Evolutionary conservation across 2,113 vertebrate species (phyloP).

Genomic region (Chionodraco myersi): DNA sequence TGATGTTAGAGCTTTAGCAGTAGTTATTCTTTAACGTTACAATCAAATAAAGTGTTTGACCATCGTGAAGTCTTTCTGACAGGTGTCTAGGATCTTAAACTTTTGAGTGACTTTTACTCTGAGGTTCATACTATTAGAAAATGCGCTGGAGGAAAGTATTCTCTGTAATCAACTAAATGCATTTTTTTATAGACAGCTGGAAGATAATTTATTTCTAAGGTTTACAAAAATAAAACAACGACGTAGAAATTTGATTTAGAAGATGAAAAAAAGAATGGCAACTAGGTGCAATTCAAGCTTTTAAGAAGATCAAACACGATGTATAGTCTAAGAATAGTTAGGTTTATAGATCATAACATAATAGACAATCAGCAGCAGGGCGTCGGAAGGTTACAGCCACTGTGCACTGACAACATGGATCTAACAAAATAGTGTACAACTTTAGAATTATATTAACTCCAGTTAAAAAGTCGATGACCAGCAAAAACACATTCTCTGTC

Average conservation of each 20-base stretch:
- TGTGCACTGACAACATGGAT: neutral
- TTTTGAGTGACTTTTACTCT: no score
- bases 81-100: neutral
- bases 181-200: no score
- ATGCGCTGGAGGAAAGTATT: no score
- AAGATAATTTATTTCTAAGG: no score
- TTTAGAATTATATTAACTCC: neutral
- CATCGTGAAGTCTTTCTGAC: neutral
- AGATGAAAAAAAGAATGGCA: no score
- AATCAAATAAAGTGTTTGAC: no score
- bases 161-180: no score
- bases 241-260: neutral
- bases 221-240: neutral
- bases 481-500: conserved; percentile 8
- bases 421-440: neutral
- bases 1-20: neutral
- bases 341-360: neutral
- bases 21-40: neutral
- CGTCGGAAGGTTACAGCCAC: neutral
- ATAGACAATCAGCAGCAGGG: neutral
- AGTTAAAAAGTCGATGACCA: neutral
- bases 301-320: no score
- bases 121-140: no score
- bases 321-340: neutral
- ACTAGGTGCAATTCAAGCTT: neutral